phyloP scores from a whole-genome alignment of 2,888 invertebrate genomes.

The Lycia hirtaria region DNA sequence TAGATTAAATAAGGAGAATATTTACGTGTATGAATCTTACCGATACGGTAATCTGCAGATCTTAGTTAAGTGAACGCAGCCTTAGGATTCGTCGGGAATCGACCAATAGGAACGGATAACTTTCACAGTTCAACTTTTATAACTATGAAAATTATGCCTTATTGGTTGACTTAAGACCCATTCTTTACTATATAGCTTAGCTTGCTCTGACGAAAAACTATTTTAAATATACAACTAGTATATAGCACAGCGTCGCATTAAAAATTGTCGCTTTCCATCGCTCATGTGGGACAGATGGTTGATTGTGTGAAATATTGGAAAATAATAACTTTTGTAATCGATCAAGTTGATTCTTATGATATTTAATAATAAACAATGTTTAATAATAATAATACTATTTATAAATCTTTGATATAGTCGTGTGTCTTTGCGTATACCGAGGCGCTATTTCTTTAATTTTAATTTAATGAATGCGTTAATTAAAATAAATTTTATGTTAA shows the following conservation, averaged over 20 bases:
- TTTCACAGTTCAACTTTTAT: no score
- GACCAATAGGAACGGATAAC: no score
- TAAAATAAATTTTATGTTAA: conserved; percentile 1
- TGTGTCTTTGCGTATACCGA: not conserved
- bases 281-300: not conserved
- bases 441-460: not conserved
- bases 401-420: conserved; percentile 5
- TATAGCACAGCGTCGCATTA: not conserved
- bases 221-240: no score
- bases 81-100: no score
- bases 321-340: not conserved
- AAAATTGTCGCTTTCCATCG: not conserved
- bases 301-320: not conserved
- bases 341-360: conserved; percentile 27
- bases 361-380: conserved; percentile 13
- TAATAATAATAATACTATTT: conserved; percentile 1
- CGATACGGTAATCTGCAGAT: no score
- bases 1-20: no score
- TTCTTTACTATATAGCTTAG: no score
- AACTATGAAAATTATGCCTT: no score
- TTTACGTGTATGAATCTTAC: no score
- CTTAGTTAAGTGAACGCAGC: no score
- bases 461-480: not conserved
- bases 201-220: no score
- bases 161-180: no score